Percentiles rank a stretch among this genome's conserved stretches.
phyloP scores from a whole-genome alignment of 1,140 invertebrate genomes.

The Psilanteris sp. region DNA sequence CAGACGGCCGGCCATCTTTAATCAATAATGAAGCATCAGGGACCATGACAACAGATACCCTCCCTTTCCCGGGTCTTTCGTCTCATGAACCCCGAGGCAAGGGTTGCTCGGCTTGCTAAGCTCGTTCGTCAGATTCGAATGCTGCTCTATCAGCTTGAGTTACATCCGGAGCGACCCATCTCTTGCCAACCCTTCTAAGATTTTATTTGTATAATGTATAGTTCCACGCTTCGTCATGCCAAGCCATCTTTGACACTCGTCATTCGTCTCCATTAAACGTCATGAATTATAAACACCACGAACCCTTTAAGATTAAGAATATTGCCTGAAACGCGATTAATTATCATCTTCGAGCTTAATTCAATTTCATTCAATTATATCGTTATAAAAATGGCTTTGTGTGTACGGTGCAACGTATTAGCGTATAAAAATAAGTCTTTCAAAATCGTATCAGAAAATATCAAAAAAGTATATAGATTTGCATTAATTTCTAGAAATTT shows the following conservation, averaged over 20 bases:
- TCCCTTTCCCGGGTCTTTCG: constrained; percentile 74
- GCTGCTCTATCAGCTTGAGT: constrained; percentile 65
- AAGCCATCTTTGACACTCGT: constrained; percentile 55
- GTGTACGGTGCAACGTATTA: too few species aligned
- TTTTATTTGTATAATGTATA: constrained; percentile 58
- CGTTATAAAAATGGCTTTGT: constrained; percentile 1
- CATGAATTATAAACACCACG: constrained; percentile 45
- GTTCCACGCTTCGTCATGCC: constrained; percentile 39
- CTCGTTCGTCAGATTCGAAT: constrained; percentile 63
- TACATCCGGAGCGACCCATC: constrained; percentile 66
- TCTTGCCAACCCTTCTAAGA: constrained; percentile 47
- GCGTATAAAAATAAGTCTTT: too few species aligned
- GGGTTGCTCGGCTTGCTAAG: constrained; percentile 70
- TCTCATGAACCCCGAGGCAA: constrained; percentile 70
- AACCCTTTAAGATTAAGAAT: constrained; percentile 40
- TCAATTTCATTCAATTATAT: constrained; percentile 3
- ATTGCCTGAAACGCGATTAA: constrained; percentile 44
- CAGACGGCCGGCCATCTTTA: constrained; percentile 77
- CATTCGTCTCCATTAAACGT: constrained; percentile 53
- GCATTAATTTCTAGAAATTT: too few species aligned
- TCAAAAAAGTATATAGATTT: too few species aligned
- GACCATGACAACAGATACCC: constrained; percentile 80
- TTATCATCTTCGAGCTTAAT: constrained; percentile 30
- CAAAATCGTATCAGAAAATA: too few species aligned
- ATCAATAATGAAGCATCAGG: constrained; percentile 80